Evolutionary conservation across 2,113 vertebrate genomes (phyloP).

Genomic region (Isichthys henryi): DNA sequence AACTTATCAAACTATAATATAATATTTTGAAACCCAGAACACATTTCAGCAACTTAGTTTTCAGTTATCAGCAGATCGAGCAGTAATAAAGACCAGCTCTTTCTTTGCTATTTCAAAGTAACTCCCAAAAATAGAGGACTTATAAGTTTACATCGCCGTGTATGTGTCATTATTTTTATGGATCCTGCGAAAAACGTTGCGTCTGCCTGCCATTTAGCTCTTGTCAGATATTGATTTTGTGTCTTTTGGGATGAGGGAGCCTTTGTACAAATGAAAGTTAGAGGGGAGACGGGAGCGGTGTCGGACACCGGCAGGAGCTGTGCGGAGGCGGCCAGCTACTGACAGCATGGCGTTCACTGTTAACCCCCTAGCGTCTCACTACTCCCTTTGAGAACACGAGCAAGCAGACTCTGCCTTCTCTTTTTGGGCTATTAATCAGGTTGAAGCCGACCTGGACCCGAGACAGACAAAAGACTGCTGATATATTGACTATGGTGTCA

Average conservation of each 20-base stretch:
- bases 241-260: background rate
- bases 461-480: background rate
- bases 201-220: conserved; percentile 5
- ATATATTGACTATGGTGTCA: background rate
- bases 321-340: background rate
- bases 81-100: background rate
- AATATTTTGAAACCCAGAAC: background rate
- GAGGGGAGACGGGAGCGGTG: background rate
- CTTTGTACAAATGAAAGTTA: background rate
- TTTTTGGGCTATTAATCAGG: background rate
- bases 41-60: background rate
- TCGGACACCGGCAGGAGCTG: background rate
- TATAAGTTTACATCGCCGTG: background rate
- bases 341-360: background rate
- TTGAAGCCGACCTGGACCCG: background rate
- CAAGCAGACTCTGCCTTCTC: background rate
- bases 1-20: background rate
- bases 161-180: background rate
- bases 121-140: background rate
- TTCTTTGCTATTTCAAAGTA: background rate
- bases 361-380: background rate
- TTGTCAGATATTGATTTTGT: conserved; percentile 16
- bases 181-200: background rate
- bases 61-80: background rate
- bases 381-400: background rate